phyloP scores from a whole-genome alignment of 2,888 invertebrate species.

The Meghimatium bilineatum region DNA sequence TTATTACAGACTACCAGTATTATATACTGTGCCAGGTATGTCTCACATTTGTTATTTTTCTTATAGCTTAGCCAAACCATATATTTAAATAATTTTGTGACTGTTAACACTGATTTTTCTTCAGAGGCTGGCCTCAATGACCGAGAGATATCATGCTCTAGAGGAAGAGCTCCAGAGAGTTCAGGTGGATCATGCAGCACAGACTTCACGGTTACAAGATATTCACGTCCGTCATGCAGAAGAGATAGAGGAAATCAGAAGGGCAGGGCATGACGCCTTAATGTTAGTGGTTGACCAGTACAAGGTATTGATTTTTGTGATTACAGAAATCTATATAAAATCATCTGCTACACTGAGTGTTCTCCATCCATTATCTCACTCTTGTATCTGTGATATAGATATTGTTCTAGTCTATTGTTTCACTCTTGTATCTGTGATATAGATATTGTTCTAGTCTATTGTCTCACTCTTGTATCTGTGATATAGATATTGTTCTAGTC shows the following conservation, averaged over 20 bases:
- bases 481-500: too few relatives aligned
- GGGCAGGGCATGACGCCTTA: slow-evolving; percentile 66
- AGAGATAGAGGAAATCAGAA: slow-evolving; percentile 61
- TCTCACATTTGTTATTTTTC: too few relatives aligned
- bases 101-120: background rate
- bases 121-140: slow-evolving; percentile 40
- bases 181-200: slow-evolving; percentile 55
- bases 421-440: too few relatives aligned
- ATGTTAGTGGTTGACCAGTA: slow-evolving; percentile 69
- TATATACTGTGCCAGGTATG: too few relatives aligned
- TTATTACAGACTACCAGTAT: too few relatives aligned
- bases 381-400: too few relatives aligned
- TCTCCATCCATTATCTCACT: too few relatives aligned
- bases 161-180: slow-evolving; percentile 56
- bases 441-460: too few relatives aligned
- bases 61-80: background rate
- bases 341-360: too few relatives aligned
- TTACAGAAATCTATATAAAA: background rate
- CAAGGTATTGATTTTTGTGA: slow-evolving; percentile 53
- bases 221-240: slow-evolving; percentile 56
- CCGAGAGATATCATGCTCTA: slow-evolving; percentile 24
- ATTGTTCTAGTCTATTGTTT: too few relatives aligned
- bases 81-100: background rate
- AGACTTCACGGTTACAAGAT: slow-evolving; percentile 56
- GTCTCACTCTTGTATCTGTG: too few relatives aligned